Percentiles rank a stretch among this genome's conserved stretches.
These are phyloP conservation scores for Albula glossodonta DNA, from an alignment of 2,113 vertebrate genomes.

Conservation along the genomic window DNA sequence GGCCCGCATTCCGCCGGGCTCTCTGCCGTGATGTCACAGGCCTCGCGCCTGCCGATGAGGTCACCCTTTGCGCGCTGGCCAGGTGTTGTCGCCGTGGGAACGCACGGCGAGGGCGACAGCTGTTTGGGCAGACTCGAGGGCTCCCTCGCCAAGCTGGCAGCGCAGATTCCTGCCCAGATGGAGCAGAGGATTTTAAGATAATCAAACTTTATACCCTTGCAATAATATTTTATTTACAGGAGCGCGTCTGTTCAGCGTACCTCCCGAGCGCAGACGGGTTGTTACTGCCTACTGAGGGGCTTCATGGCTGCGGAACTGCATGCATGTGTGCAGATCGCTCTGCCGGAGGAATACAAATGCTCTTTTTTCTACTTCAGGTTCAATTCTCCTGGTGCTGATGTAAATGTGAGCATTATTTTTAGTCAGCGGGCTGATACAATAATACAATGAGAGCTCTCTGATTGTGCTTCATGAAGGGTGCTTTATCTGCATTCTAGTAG, in stretches of 20 bases:
- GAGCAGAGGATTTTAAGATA: constrained; percentile 61
- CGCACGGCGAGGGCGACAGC: constrained; percentile 61
- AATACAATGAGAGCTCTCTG: not conserved
- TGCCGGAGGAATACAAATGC: not conserved
- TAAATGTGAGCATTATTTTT: not conserved
- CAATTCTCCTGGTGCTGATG: not conserved
- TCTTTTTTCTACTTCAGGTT: not conserved
- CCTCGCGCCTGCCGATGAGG: constrained; percentile 45
- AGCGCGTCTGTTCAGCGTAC: constrained; percentile 33
- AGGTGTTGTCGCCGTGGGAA: constrained; percentile 69
- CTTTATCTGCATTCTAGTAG: not conserved
- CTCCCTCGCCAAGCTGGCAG: constrained; percentile 63
- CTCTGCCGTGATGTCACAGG: constrained; percentile 47
- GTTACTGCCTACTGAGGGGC: constrained; percentile 4
- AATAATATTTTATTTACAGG: constrained; percentile 44
- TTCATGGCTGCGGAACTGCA: not conserved
- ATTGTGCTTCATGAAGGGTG: not conserved
- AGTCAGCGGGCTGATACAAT: not conserved
- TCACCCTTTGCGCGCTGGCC: constrained; percentile 48
- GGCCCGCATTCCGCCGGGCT: constrained; percentile 21
- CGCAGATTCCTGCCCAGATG: constrained; percentile 59
- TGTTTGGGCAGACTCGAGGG: constrained; percentile 63
- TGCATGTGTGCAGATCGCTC: not conserved
- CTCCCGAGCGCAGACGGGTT: not conserved
- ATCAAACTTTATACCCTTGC: constrained; percentile 53